phyloP scores from a whole-genome alignment of 2,113 vertebrate species.

The Sander lucioperca region DNA sequence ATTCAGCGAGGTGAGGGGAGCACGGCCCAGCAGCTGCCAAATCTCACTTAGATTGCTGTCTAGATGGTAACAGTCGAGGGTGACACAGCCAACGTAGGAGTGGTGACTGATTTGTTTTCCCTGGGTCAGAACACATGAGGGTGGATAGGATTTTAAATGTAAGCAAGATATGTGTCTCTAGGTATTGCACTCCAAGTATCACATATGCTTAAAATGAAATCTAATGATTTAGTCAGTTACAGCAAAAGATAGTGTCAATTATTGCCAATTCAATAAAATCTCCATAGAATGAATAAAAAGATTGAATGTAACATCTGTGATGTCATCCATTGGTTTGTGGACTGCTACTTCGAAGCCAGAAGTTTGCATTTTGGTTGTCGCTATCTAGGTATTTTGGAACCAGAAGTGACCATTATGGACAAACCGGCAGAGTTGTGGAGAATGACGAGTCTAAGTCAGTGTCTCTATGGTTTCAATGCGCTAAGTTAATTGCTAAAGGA shows the following conservation, averaged over 20 bases:
- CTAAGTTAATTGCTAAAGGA: no score
- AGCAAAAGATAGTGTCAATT: background rate
- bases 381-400: no score
- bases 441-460: no score
- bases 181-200: background rate
- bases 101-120: conserved; percentile 51
- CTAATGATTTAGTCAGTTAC: conserved; percentile 20
- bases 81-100: conserved; percentile 41
- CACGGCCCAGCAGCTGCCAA: conserved; percentile 57
- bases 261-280: background rate
- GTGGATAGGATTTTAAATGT: conserved; percentile 12
- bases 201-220: background rate
- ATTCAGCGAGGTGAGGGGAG: conserved; percentile 72
- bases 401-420: no score
- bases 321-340: no score
- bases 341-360: no score
- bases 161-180: background rate
- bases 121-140: conserved; percentile 37
- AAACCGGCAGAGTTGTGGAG: no score
- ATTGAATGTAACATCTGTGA: no score
- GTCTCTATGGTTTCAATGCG: no score
- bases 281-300: background rate
- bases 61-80: conserved; percentile 56
- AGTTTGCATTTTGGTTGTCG: no score
- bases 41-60: conserved; percentile 67